Evolutionary conservation across 2,888 invertebrate genomes (phyloP), one percentile per base, ranked within the genome.

Genomic region (Drosophila subquinaria): DNA sequence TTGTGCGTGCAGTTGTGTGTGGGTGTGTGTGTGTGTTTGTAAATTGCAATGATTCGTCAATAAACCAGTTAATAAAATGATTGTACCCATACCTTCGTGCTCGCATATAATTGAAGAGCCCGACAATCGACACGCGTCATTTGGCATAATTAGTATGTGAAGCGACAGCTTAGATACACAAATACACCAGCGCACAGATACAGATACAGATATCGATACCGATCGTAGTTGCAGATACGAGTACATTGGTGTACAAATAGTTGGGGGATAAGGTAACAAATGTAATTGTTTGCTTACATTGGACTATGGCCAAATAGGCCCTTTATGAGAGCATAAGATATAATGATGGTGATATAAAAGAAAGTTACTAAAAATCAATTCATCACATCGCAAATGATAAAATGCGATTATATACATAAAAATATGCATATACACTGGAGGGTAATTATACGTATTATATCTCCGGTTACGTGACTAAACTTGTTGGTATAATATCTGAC

Each of bases 91-190:
- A 57, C 30, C 42, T 50, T 43, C 53, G 20, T 57, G 53, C 30
- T 50, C 40, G 45, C 51, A 59, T 53, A 40, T 62, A 59, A 59
- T 65, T 68, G 57, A 59, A 73, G 53, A 69, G 52, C 57, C 40
- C 61, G 57, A 45, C 68, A 71, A 72, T 66, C 67, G 85, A 85
- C 81, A 85, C 86, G 79, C 82, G 82, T 82, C 86, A 81, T 71
- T 82, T 73, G 66, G 48, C 63, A 71, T 82, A 73, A 81, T 82
- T 85, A 76, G 79, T 82, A 85, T 81, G 83, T 71, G 50, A 73
- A 55, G 30, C 68, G 33, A 23, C 57, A 67, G 23, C 51, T 40
- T 47, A 50, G 33, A 50, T 52, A 43, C 43, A 43, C n/a, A 55
- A 10, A 45, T 13, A 52, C 43, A 11, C 20, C 35, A 33, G 36